Evolutionary conservation across 2,113 vertebrate species (phyloP), one percentile per base, ranked within the genome.

Genomic region (Catharus fuscescens): DNA sequence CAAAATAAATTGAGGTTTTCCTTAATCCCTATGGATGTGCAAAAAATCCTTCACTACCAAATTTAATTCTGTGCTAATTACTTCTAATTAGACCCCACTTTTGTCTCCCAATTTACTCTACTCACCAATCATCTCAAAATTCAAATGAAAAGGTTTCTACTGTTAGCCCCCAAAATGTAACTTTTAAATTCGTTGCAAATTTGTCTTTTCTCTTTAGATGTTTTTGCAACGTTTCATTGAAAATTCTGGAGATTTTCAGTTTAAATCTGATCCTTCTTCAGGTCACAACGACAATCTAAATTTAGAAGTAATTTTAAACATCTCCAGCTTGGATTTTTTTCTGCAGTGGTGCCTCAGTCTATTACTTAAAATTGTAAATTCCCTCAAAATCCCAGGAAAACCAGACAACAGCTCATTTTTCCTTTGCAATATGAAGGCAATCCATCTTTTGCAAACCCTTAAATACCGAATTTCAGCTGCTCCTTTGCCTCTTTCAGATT

Each of bases 61-160:
- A 73, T 28, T 0, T 8, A n/a, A 38, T 36, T 9, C 3, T 31
- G 29, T 18, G 18, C 4, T 77, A 69, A 21, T 70, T 45, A 7
- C 10, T 52, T 42, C 32, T 36, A 60, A 83, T 77, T 38, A 53
- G 3, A 83, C 2, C 20, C n/a, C 36, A 26, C 4, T 72, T 36
- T 48, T 1, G 0, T 44, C 52, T 48, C 12, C 19, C 19, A 34
- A 1, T 2, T 0, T 44, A 13, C 7, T 31, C 21, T 28, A 8
- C 5, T 40, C 23, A 9, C 1, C 6, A 56, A 24, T 8, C 9
- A 38, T 36, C 64, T 83, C 16, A 34, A 80, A 80, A 67, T 10
- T 48, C n/a, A 38, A 72, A 44, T 25, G 1, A 11, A 36, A 34
- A 52, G 4, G 2, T 60, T 79, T 50, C 12, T 29, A 7, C 11